Percentiles rank a stretch among this genome's conserved stretches.
These are phyloP conservation scores for Morelia viridis DNA, from an alignment of 2,797 vertebrate species.

Conservation along the genomic window DNA sequence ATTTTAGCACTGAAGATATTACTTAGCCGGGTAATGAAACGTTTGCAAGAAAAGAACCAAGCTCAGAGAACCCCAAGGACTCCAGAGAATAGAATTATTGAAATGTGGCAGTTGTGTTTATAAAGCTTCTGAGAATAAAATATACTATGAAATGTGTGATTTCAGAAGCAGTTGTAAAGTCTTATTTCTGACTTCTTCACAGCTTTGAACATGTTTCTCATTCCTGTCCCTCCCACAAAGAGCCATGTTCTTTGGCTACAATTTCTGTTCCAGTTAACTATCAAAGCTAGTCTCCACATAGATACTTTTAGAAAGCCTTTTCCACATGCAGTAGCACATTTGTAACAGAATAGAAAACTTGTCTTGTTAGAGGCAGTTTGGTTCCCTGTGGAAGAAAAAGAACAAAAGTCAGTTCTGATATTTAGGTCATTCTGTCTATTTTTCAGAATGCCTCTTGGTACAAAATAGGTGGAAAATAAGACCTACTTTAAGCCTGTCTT, in stretches of 20 bases:
- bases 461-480: conserved; percentile 34
- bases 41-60: no score
- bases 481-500: conserved; percentile 29
- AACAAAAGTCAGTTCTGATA: conserved; percentile 44
- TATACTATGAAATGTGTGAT: conserved; percentile 10
- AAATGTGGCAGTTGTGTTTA: background rate
- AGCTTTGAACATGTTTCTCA: background rate
- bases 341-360: conserved; percentile 9
- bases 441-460: conserved; percentile 44
- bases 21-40: no score
- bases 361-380: conserved; percentile 22
- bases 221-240: conserved; percentile 14
- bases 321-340: conserved; percentile 28
- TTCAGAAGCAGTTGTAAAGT: background rate
- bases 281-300: conserved; percentile 35
- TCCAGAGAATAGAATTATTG: background rate
- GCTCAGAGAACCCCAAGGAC: no score
- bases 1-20: no score
- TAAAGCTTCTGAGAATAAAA: conserved; percentile 11
- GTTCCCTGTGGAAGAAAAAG: conserved; percentile 36
- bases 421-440: conserved; percentile 23
- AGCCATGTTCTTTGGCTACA: conserved; percentile 18
- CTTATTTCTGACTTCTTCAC: conserved; percentile 5
- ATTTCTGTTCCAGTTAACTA: conserved; percentile 6
- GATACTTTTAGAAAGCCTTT: conserved; percentile 23